A percentile compares a stretch with the other conserved stretches of the same genome.
Evolutionary conservation across 2,797 vertebrate species (phyloP).

Genomic region (Betta splendens): DNA sequence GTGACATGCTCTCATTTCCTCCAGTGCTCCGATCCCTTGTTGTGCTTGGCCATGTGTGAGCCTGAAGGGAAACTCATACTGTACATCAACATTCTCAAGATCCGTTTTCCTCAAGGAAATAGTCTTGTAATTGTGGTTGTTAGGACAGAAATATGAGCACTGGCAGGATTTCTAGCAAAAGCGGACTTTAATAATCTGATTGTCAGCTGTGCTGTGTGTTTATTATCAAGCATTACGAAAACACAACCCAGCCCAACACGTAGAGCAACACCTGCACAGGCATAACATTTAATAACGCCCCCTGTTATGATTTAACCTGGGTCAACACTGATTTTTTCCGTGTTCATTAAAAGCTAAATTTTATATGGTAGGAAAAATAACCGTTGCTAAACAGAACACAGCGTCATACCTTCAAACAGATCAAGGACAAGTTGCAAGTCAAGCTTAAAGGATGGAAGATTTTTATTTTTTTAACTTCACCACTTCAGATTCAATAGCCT

Average conservation of each 20-base stretch:
- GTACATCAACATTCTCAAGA: slow-evolving; percentile 46
- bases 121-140: slow-evolving; percentile 49
- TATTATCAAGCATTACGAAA: slow-evolving; percentile 17
- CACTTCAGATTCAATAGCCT: slow-evolving; percentile 31
- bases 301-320: slow-evolving; percentile 21
- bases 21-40: slow-evolving; percentile 50
- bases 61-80: slow-evolving; percentile 41
- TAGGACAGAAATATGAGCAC: slow-evolving; percentile 34
- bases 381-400: not conserved
- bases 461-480: slow-evolving; percentile 17
- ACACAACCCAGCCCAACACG: slow-evolving; percentile 24
- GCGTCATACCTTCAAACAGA: not conserved
- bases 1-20: slow-evolving; percentile 67
- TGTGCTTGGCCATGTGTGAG: slow-evolving; percentile 56
- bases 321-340: slow-evolving; percentile 47
- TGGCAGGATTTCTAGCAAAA: slow-evolving; percentile 3
- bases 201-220: not conserved
- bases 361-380: slow-evolving; percentile 20
- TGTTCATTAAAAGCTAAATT: slow-evolving; percentile 23
- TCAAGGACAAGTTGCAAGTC: slow-evolving; percentile 1
- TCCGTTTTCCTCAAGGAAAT: slow-evolving; percentile 51
- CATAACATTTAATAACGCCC: slow-evolving; percentile 31
- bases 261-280: slow-evolving; percentile 29
- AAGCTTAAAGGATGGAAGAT: slow-evolving; percentile 21
- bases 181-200: slow-evolving; percentile 15